Evolutionary conservation across 2,113 vertebrate species (phyloP), one percentile per base, ranked within the genome.

Genomic region (Paraplagusia blochii): DNA sequence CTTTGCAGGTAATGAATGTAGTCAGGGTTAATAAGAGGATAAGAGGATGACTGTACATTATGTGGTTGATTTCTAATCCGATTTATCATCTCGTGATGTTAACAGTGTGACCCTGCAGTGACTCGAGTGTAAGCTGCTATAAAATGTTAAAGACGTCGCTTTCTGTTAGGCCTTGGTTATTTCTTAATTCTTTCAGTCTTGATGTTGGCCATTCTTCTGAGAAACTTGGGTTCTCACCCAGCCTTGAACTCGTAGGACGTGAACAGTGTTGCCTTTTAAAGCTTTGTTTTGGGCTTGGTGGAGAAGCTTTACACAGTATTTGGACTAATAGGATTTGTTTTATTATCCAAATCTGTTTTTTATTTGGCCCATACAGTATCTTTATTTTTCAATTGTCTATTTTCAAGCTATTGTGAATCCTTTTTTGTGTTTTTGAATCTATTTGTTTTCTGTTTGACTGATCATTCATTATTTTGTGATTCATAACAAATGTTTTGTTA

Each of bases 211-310:
- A 9, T 15, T 51, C n/a, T 22, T 64, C 38, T 49, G 40, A 38
- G 68, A 50, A 16, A 49, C 48, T 19, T 49, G 59, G 11, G 42
- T 16, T 17, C 16, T 67, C 50, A 19, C 56, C 58, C 43, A 22
- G 57, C 65, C 42, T 54, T 46, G 19, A 17, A 0, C 39, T 69
- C 63, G 69, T 64, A 52, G 57, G 48, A 76, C 50, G 43, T 34
- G 51, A 78, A 51, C 14, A 13, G 7, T 10, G 57, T 65, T 87
- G 47, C 82, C 76, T 81, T 81, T 80, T 82, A 80, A 72, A 80
- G 76, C 63, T 52, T 47, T 74, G 76, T 60, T 80, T 12, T 40
- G 38, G 19, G 60, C 63, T 14, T 36, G 35, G 34, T 42, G 8
- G 16, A 29, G 22, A 4, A 6, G 22, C 22, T 29, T 6, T 29